Evolutionary conservation across 2,113 vertebrate species (phyloP).

Genomic region (Crotalus horridus): DNA sequence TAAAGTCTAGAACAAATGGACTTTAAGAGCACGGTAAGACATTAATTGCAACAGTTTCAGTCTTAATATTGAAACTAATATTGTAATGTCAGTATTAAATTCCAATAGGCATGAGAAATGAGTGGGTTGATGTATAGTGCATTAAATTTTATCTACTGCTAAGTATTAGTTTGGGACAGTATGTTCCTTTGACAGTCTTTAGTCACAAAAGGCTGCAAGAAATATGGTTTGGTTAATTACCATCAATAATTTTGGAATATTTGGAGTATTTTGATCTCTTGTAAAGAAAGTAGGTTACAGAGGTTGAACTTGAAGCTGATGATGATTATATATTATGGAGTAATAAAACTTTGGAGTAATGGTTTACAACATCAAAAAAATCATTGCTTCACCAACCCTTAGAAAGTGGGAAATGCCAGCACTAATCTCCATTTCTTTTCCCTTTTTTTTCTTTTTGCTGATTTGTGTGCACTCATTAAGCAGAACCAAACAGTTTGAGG

Average conservation of each 20-base stretch:
- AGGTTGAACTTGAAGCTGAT: not conserved
- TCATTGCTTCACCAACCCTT: not conserved
- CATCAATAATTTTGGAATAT: not conserved
- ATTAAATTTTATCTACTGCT: conserved; percentile 35
- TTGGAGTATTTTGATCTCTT: not conserved
- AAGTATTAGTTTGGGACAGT: conserved; percentile 29
- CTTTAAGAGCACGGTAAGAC: not conserved
- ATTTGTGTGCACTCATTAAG: not conserved
- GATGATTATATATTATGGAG: not conserved
- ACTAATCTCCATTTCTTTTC: not conserved
- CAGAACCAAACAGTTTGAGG: not conserved
- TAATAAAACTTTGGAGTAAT: not conserved
- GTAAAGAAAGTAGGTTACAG: not conserved
- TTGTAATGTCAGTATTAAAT: not conserved
- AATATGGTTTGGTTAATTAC: not conserved
- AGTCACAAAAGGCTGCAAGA: not conserved
- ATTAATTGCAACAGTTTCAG: not conserved
- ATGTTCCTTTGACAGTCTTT: not conserved
- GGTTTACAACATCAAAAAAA: not conserved
- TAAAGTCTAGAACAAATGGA: not conserved
- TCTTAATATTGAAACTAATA: not conserved
- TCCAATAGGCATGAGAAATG: conserved; percentile 51
- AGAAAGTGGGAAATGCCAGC: not conserved
- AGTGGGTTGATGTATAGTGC: conserved; percentile 44
- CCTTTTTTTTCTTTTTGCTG: not conserved